Evolutionary conservation across 2,888 invertebrate genomes (phyloP).

Genomic region (Gordius sp.): DNA sequence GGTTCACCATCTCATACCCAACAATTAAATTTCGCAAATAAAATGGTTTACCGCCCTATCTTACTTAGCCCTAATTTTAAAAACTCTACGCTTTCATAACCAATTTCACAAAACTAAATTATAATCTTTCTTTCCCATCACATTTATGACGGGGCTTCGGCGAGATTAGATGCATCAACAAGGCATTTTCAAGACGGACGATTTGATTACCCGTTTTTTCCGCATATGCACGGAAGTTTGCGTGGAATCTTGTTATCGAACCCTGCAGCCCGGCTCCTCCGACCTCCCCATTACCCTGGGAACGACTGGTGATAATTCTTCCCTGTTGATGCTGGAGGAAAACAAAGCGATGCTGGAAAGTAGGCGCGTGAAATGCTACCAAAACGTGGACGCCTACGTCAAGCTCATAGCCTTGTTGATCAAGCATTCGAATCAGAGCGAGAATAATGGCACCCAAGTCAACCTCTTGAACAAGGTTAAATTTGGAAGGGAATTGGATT

Average conservation of each 20-base stretch:
- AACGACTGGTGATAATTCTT: constrained; percentile 75
- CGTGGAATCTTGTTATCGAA: background rate
- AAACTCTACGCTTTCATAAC: too few species aligned
- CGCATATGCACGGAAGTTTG: constrained; percentile 66
- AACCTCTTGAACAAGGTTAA: constrained; percentile 8
- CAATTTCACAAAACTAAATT: too few species aligned
- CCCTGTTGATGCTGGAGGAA: background rate
- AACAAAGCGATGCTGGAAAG: background rate
- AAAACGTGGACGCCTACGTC: constrained; percentile 51
- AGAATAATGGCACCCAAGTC: constrained; percentile 13
- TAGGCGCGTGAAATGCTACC: background rate
- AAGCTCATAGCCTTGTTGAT: constrained; percentile 56
- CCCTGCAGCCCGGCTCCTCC: background rate
- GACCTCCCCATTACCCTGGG: constrained; percentile 72
- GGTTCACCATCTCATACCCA: too few species aligned
- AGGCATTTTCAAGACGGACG: constrained; percentile 83
- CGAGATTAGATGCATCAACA: constrained; percentile 62
- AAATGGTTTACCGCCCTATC: too few species aligned
- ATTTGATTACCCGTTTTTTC: constrained; percentile 83
- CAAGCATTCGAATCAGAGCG: constrained; percentile 9
- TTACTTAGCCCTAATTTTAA: too few species aligned
- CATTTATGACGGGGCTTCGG: too few species aligned
- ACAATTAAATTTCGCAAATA: too few species aligned
- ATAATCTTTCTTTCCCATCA: too few species aligned
- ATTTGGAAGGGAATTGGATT: background rate